Conservation (phyloP, 2,113 vertebrate species). For the Triplophysa siluroides region DNA sequence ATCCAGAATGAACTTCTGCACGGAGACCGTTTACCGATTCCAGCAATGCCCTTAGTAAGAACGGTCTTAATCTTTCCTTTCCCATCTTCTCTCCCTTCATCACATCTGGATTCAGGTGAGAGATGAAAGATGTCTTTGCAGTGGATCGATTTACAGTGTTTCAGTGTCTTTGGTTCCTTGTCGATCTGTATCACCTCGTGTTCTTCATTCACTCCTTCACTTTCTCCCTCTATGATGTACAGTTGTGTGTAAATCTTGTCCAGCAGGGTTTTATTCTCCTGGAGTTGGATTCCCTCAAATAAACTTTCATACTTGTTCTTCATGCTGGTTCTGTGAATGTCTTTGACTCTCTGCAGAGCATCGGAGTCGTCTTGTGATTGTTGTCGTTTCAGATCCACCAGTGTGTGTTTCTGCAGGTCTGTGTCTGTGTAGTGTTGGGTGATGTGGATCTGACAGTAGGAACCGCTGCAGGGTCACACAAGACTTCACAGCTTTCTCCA, state of each 20-base stretch:
- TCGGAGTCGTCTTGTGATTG: background rate
- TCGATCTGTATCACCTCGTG: too few species aligned
- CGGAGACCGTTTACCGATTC: too few species aligned
- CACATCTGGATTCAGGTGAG: background rate
- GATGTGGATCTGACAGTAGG: too few species aligned
- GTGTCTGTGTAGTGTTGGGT: too few species aligned
- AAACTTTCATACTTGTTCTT: slow-evolving; percentile 11
- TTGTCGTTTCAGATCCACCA: too few species aligned
- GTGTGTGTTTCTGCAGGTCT: too few species aligned
- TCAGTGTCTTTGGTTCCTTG: background rate
- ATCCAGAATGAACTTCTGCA: too few species aligned
- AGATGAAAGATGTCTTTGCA: slow-evolving; percentile 35
- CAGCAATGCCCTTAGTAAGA: slow-evolving; percentile 10
- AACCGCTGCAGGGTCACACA: too few species aligned
- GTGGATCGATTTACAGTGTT: slow-evolving; percentile 19
- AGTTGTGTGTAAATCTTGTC: background rate
- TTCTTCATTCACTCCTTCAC: slow-evolving; percentile 2
- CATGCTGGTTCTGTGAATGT: slow-evolving; percentile 36
- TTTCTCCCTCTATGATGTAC: slow-evolving; percentile 41
- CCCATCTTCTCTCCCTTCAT: background rate
- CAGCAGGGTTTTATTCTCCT: background rate
- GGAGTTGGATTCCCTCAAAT: slow-evolving; percentile 5
- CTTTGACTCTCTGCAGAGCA: background rate
- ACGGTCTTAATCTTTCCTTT: slow-evolving; percentile 15
- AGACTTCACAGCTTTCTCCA: too few species aligned